phyloP scores from a whole-genome alignment of 2,888 invertebrate species.

The Parochlus steinenii region DNA sequence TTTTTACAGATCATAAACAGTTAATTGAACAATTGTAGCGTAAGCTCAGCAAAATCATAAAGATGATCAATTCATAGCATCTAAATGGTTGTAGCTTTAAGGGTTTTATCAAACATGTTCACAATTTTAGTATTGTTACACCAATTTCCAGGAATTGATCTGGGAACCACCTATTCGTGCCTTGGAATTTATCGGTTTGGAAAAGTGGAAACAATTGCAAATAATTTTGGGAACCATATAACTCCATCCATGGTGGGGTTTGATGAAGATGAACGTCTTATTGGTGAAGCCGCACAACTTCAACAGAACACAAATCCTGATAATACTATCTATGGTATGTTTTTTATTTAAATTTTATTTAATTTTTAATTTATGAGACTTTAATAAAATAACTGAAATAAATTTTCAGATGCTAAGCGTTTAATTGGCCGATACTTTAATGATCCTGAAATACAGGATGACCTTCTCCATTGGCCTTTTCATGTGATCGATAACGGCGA shows the following conservation, averaged over 20 bases:
- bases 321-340: conserved; percentile 76
- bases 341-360: conserved; percentile 1
- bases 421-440: conserved; percentile 80
- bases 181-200: conserved; percentile 90
- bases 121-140: too few relatives aligned
- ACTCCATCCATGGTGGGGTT: conserved; percentile 93
- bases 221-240: conserved; percentile 78
- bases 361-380: conserved; percentile 15
- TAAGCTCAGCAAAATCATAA: too few relatives aligned
- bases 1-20: too few relatives aligned
- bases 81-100: too few relatives aligned
- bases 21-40: too few relatives aligned
- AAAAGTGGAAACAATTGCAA: conserved; percentile 46
- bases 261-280: conserved; percentile 78
- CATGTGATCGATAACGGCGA: conserved; percentile 32
- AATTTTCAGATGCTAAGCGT: conserved; percentile 59
- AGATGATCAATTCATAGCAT: too few relatives aligned
- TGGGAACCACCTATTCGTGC: conserved; percentile 94
- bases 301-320: conserved; percentile 91
- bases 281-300: conserved; percentile 87
- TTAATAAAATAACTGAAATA: background rate
- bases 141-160: conserved; percentile 88
- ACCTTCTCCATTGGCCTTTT: conserved; percentile 50
- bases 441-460: conserved; percentile 84
- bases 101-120: too few relatives aligned